phyloP scores from a whole-genome alignment of 2,113 vertebrate species.

The Echinops telfairi region DNA sequence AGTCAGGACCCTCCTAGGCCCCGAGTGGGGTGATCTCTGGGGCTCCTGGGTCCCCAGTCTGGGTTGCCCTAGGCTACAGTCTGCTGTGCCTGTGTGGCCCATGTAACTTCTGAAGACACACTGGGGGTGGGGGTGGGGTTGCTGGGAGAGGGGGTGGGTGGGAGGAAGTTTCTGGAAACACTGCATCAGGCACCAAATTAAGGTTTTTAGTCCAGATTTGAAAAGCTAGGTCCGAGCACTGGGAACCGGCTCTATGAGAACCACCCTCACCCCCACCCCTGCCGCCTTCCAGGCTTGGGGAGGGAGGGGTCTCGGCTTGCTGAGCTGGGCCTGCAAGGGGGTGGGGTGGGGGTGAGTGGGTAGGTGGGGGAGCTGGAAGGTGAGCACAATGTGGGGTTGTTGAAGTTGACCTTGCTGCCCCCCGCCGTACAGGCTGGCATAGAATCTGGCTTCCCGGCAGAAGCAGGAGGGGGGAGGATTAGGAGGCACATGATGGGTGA shows the following conservation, averaged over 20 bases:
- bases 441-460: not conserved
- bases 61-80: not conserved
- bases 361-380: too few species aligned
- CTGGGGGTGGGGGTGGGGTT: not conserved
- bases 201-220: not conserved
- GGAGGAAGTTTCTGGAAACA: not conserved
- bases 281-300: too few species aligned
- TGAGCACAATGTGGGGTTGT: fast-evolving
- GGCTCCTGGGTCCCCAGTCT: not conserved
- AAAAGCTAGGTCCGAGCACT: not conserved
- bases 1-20: not conserved
- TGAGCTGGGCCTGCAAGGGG: too few species aligned
- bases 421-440: not conserved
- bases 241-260: not conserved
- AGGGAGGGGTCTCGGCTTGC: fast-evolving
- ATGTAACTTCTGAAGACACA: fast-evolving
- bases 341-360: too few species aligned
- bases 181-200: not conserved
- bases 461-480: not conserved
- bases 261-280: not conserved
- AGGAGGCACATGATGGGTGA: not conserved
- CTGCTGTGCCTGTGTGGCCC: not conserved
- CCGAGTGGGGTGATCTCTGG: not conserved
- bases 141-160: too few species aligned
- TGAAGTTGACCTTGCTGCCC: not conserved